phyloP scores from a whole-genome alignment of 2,888 invertebrate species.

The Tetragonisca angustula region DNA sequence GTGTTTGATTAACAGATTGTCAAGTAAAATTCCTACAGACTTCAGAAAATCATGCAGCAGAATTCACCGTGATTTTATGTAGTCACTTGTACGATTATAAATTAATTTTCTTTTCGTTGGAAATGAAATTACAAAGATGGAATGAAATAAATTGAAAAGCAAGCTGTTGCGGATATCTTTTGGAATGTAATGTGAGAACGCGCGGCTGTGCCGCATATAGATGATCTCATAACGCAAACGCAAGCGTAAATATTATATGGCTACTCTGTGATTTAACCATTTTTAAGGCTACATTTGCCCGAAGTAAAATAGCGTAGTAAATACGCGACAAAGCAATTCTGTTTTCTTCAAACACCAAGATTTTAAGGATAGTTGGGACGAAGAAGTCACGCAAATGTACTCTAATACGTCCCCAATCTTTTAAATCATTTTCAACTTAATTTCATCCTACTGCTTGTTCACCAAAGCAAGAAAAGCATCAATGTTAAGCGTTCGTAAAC shows the following conservation, averaged over 20 bases:
- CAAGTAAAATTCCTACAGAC: slow-evolving; percentile 5
- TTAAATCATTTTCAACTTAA: not conserved
- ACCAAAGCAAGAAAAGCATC: not conserved
- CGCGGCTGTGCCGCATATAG: slow-evolving; percentile 35
- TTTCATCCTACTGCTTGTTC: not conserved
- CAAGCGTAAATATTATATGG: slow-evolving; percentile 63
- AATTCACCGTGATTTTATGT: not conserved
- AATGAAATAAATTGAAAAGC: slow-evolving; percentile 4
- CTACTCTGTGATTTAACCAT: slow-evolving; percentile 59
- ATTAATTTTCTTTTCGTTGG: not conserved
- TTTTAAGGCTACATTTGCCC: slow-evolving; percentile 57
- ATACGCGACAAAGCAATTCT: slow-evolving; percentile 5
- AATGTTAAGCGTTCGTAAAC: not conserved
- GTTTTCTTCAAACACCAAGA: not conserved
- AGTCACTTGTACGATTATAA: not conserved
- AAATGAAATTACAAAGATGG: not conserved
- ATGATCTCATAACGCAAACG: slow-evolving; percentile 70
- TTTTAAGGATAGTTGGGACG: not conserved
- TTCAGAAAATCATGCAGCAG: slow-evolving; percentile 5
- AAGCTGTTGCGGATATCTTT: slow-evolving; percentile 26
- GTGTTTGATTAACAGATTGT: slow-evolving; percentile 20
- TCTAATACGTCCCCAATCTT: not conserved
- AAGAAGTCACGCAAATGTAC: not conserved
- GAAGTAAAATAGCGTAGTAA: slow-evolving; percentile 46
- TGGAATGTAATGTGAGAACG: slow-evolving; percentile 57